Base-by-base conservation (phyloP, 2,797 vertebrate species). In the Huso huso region DNA sequence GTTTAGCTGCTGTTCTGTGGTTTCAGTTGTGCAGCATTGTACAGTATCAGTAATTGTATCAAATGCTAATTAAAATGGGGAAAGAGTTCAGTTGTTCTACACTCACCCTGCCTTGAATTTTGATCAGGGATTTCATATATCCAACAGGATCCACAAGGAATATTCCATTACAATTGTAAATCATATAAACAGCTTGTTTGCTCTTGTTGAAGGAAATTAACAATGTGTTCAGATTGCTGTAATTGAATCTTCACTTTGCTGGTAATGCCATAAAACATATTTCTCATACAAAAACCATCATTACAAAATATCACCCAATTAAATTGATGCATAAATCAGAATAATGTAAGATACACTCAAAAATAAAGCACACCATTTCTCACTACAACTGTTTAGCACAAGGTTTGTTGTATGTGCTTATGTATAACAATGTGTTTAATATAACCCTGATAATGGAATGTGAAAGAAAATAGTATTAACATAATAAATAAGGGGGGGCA, bases 141-240 rank as follows among this genome's bases (percentile, higher is more conserved):
- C 9, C 12, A n/a, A 58, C 55, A 58, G 13, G 9, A 58, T 58
- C 55, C 9, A n/a, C 13, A n/a, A 58, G 13, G 9, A 58, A 13
- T 58, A 58, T 58, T 58, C 55, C 55, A 58, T 10, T 58, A 58
- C 55, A 58, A 13, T 13, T 58, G 9, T n/a, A n/a, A 58, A 58
- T 58, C 11, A n/a, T 13, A 58, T 58, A 11, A 58, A 11, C 6
- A 58, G 55, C 55, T 11, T 11, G 55, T 58, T 58, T 1, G 6
- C 55, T 15, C 8, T 8, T 58, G 55, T 13, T n/a, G 9, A 12
- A 58, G 12, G 13, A n/a, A 53, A 53, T 53, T 8, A n/a, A 10
- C 4, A 58, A n/a, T 58, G 6, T 58, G 6, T n/a, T 58, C 51
- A 53, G 55, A 37, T 4, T 37, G 23, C 23, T 37, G 23, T 58